phyloP scores from a whole-genome alignment of 2,113 vertebrate species.

The Labeo rohita region DNA sequence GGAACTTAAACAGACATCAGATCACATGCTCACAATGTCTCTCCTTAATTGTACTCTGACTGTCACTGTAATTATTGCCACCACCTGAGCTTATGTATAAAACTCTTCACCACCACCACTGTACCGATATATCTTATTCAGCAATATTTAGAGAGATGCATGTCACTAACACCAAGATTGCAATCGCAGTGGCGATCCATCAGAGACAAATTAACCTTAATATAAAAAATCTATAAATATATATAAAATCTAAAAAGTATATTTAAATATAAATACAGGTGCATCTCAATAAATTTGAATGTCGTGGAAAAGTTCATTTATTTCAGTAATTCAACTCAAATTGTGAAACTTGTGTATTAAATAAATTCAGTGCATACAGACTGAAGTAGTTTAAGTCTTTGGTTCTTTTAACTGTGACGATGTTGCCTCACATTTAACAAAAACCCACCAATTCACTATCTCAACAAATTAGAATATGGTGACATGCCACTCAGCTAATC shows the following conservation, averaged over 20 bases:
- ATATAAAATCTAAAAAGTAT: background rate
- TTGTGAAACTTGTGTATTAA: no score
- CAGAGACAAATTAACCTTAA: background rate
- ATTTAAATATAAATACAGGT: background rate
- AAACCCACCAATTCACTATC: no score
- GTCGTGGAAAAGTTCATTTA: no score
- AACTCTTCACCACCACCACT: background rate
- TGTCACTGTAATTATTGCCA: background rate
- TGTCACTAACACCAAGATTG: background rate
- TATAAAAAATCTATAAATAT: background rate
- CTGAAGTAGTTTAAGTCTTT: no score
- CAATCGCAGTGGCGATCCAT: background rate
- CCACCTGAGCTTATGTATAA: background rate
- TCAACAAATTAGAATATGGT: no score
- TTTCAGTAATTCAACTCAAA: no score
- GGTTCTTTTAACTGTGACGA: no score
- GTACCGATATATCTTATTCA: background rate
- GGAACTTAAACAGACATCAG: slow-evolving; percentile 34
- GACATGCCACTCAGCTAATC: no score
- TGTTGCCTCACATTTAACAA: no score
- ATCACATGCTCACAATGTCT: background rate
- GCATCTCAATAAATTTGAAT: no score
- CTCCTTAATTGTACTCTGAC: background rate
- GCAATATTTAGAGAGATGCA: background rate
- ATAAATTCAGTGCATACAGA: no score